phyloP scores from a whole-genome alignment of 2,797 vertebrate genomes.

The Numenius phaeopus region DNA sequence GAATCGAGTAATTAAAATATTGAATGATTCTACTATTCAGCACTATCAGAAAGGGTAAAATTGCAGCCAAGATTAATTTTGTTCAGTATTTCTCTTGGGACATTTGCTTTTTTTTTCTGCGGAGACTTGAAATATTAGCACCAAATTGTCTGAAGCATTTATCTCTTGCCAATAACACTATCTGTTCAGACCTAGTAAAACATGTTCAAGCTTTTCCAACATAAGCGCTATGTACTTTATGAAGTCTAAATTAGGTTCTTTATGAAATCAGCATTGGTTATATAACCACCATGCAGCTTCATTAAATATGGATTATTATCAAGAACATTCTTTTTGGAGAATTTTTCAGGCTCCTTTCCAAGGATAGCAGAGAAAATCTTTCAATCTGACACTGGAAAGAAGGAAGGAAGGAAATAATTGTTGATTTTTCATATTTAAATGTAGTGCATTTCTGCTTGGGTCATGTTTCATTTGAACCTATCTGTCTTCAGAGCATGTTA shows the following conservation, averaged over 20 bases:
- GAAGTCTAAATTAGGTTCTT: constrained; percentile 52
- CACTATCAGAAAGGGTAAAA: not conserved
- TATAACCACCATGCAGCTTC: constrained; percentile 34
- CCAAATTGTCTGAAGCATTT: constrained; percentile 49
- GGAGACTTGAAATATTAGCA: constrained; percentile 46
- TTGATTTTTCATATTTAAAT: constrained; percentile 33
- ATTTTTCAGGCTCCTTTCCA: constrained; percentile 39
- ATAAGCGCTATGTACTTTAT: constrained; percentile 24
- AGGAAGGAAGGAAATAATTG: not conserved
- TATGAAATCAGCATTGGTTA: constrained; percentile 53
- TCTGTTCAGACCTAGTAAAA: constrained; percentile 45
- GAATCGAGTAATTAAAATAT: not conserved
- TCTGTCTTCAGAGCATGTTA: not conserved
- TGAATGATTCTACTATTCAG: not conserved
- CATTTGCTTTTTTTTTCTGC: not conserved
- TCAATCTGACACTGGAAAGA: not conserved
- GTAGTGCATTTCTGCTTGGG: not conserved
- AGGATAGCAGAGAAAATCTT: not conserved
- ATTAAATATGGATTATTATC: constrained; percentile 65
- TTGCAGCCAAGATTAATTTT: not conserved
- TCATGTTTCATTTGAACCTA: not conserved
- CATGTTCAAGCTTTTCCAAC: constrained; percentile 53
- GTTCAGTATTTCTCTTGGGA: constrained; percentile 2
- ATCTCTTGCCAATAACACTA: constrained; percentile 47
- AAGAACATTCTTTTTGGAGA: constrained; percentile 24